Evolutionary conservation across 2,888 invertebrate genomes (phyloP), one percentile per base, ranked within the genome.

Genomic region (Euphydryas editha): DNA sequence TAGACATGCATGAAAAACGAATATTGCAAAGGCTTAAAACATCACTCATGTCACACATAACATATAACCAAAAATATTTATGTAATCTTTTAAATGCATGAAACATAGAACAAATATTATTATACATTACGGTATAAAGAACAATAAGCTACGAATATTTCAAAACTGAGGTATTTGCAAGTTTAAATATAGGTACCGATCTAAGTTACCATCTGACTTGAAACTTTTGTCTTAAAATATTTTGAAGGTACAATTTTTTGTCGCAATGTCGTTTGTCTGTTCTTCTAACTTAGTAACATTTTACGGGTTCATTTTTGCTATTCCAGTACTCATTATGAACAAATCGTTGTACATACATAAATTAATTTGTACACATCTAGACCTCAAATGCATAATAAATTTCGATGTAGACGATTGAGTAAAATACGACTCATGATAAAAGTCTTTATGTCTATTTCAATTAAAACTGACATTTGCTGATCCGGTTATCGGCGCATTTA

Each of bases 291-390:
- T 0, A n/a, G n/a, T 54, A 30, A 24, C 39, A 58, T 49, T 66
- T 60, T 58, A 42, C 18, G 42, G 59, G 24, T 58, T 10, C n/a
- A 49, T 44, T 69, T 62, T 67, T 67, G 57, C 67, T 47, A 59
- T 68, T 60, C 60, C 62, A 55, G 30, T 68, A 67, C 59, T 67
- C 67, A 59, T 62, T 63, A 60, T 67, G 65, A 68, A 68, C 72
- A 73, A 73, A 73, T 72, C 68, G 70, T 65, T 55, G 39, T 54
- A 72, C 70, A 72, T 72, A 69, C 49, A 64, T 68, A 72, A 78
- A 84, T 83, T 84, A 85, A 86, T 83, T 85, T 80, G 78, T 78
- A 83, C 78, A 75, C 76, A 81, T 83, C 80, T 81, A 80, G 78
- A 77, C 42, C 68, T 71, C 81, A 82, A 79, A 81, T 80, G 78